Percentiles rank a stretch among this genome's conserved stretches.
phyloP scores from a whole-genome alignment of 2,797 vertebrate genomes.

The Artibeus jamaicensis region DNA sequence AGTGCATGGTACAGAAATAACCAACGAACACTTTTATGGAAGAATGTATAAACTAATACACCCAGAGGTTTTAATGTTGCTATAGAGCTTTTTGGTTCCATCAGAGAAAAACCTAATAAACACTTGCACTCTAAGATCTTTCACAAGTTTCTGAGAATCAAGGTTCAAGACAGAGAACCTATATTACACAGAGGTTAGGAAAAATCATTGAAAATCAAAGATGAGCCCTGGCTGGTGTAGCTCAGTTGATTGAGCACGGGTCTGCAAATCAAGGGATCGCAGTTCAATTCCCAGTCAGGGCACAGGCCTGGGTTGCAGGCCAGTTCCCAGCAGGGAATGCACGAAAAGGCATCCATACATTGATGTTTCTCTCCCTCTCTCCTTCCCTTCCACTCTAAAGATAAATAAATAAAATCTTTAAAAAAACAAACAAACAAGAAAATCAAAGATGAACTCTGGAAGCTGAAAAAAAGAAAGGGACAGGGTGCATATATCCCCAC shows the following conservation, averaged over 20 bases:
- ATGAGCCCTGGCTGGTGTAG: too few species aligned
- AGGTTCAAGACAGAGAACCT: background rate
- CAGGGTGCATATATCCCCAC: background rate
- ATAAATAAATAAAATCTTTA: too few species aligned
- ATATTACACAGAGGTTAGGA: background rate
- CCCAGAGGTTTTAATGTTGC: background rate
- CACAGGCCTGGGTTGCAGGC: too few species aligned
- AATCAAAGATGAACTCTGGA: too few species aligned
- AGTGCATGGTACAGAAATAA: background rate
- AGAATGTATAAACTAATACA: background rate
- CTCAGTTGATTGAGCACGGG: too few species aligned
- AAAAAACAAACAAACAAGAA: too few species aligned
- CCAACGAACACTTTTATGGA: background rate
- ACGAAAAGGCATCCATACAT: too few species aligned
- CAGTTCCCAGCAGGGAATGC: too few species aligned
- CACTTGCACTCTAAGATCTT: background rate
- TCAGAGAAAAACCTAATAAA: background rate
- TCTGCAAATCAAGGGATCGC: too few species aligned
- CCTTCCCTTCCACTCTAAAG: too few species aligned
- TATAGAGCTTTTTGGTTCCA: background rate
- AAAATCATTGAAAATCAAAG: background rate
- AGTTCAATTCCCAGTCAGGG: too few species aligned
- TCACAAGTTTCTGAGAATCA: background rate
- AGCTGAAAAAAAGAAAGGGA: background rate
- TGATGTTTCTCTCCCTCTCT: too few species aligned